A percentile compares a stretch with the other conserved stretches of the same genome.
Conservation (phyloP, 2,113 vertebrate species). For the Megaleporinus macrocephalus region DNA sequence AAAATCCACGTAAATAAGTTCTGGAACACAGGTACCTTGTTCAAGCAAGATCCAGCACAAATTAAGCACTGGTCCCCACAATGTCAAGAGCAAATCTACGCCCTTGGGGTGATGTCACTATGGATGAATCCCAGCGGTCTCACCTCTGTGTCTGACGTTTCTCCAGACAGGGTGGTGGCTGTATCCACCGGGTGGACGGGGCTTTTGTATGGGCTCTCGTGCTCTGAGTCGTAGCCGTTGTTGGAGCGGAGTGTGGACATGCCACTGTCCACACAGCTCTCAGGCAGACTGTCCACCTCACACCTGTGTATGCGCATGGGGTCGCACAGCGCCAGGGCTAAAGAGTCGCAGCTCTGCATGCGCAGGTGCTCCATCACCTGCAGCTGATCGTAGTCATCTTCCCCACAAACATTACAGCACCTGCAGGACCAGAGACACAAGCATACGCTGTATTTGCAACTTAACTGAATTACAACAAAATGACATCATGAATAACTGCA, state of each 20-base stretch:
- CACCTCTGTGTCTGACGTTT: conserved; percentile 87
- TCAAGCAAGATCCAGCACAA: too few relatives aligned
- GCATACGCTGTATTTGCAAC: too few relatives aligned
- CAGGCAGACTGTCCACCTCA: conserved; percentile 89
- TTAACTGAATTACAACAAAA: too few relatives aligned
- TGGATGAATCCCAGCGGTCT: conserved; percentile 54
- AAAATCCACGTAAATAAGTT: too few relatives aligned
- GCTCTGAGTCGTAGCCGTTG: conserved; percentile 91
- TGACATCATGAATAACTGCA: background rate
- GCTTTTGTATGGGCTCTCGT: conserved; percentile 76
- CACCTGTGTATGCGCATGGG: conserved; percentile 84
- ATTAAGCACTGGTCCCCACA: too few relatives aligned
- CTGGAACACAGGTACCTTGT: too few relatives aligned
- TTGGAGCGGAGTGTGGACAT: conserved; percentile 90
- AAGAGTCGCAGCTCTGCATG: conserved; percentile 77
- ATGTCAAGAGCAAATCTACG: too few relatives aligned
- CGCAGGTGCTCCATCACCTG: conserved; percentile 40
- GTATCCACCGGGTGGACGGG: conserved; percentile 65
- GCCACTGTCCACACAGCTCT: conserved; percentile 92
- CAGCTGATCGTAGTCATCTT: conserved; percentile 73
- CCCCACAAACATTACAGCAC: conserved; percentile 77
- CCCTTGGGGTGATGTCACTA: background rate
- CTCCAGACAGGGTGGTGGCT: conserved; percentile 73
- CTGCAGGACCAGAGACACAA: conserved; percentile 62
- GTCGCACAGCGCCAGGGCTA: conserved; percentile 92